Conservation (phyloP, 2,888 invertebrate genomes). For the Bruchidius siliquastri region DNA sequence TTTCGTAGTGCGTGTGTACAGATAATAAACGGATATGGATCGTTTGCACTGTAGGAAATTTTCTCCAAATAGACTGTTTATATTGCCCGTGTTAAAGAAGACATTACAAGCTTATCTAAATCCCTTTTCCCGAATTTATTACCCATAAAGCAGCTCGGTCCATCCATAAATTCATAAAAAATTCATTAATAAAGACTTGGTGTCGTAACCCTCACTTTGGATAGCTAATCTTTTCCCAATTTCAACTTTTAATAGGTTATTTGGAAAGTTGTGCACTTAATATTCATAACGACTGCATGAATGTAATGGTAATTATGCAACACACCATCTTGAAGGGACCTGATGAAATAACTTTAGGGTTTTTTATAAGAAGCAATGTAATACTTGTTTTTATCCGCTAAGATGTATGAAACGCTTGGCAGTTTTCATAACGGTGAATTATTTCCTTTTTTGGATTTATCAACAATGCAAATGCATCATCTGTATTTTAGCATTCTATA, state of each 20-base stretch:
- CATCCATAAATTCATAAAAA: neutral
- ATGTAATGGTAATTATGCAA: neutral
- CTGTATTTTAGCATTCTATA: too few relatives aligned
- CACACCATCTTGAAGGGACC: neutral
- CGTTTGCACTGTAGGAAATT: too few relatives aligned
- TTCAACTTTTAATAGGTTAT: slow-evolving; percentile 27
- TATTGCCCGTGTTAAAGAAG: neutral
- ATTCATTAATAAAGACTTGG: neutral
- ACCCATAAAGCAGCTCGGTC: neutral
- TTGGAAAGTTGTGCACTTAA: slow-evolving; percentile 24
- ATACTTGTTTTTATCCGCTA: too few relatives aligned
- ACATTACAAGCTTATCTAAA: neutral
- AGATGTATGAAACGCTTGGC: too few relatives aligned
- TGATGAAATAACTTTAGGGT: neutral
- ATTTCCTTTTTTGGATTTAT: too few relatives aligned
- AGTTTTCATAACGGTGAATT: too few relatives aligned
- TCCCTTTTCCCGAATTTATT: neutral
- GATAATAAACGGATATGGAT: too few relatives aligned
- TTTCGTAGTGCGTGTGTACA: too few relatives aligned
- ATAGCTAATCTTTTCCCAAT: slow-evolving; percentile 24
- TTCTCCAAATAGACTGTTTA: neutral
- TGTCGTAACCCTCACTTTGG: neutral
- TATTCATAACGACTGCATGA: slow-evolving; percentile 26
- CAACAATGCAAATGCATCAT: too few relatives aligned
- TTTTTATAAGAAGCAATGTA: too few relatives aligned